Base-by-base conservation (phyloP, 2,888 invertebrate species). In the Pandemis corylana region DNA sequence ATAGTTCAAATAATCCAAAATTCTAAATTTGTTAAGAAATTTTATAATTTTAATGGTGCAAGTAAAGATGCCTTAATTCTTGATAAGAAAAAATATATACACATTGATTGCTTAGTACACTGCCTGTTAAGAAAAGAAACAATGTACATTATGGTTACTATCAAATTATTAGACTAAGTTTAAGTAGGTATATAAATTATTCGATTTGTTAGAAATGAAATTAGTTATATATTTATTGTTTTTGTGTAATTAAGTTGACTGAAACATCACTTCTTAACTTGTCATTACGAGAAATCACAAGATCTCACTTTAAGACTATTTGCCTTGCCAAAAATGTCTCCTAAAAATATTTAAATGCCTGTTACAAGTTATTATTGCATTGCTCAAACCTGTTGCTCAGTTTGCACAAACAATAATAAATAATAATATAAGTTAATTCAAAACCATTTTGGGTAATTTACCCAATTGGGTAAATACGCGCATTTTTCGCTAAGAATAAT, bases 241-340 rank as follows among this genome's bases (percentile, higher is more conserved):
- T 78, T 77, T 78, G 76, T 76, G 75, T 79, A 77, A 73, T 72
- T 77, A 79, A 78, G 76, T 77, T 77, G 79, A 81, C 74, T 78
- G 77, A 78, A 78, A 79, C 92, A 91, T 91, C 91, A 91, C 90
- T 84, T 83, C 82, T 87, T 85, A 84, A 87, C 89, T 91, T 89
- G 89, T 90, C 89, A 85, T 76, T 75, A 80, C 81, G 86, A 81
- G 80, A 86, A 90, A 91, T 91, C 88, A 91, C 89, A 87, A 87
- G 93, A 94, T 93, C 94, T 94, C 93, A 89, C 84, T 78, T 81
- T 84, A 87, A 92, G 89, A 91, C 89, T 92, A 89, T 84, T 84
- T 87, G 86, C 88, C 93, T 93, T 94, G 93, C 93, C 94, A 93
- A 93, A 93, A 90, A 90, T 69, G 62, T 76, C 68, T 76, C 71